Evolutionary conservation across 1,140 invertebrate genomes (phyloP).

Genomic region (Nomia melanderi): DNA sequence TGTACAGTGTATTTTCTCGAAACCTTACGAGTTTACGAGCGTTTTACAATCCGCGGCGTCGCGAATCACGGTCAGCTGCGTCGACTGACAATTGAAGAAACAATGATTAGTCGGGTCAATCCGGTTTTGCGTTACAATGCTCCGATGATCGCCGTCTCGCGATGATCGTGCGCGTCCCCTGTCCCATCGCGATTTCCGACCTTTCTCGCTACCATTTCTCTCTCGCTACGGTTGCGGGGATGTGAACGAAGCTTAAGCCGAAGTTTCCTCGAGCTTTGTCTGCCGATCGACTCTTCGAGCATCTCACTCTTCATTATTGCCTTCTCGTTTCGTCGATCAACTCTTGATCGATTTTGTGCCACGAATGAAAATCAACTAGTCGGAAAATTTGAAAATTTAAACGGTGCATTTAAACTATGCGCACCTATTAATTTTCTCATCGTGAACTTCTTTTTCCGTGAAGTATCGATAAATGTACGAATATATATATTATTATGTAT

Average conservation of each 20-base stretch:
- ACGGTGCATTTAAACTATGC: too few species aligned
- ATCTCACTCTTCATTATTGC: background rate
- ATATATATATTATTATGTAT: too few species aligned
- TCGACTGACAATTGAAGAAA: conserved; percentile 8
- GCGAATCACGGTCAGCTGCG: too few species aligned
- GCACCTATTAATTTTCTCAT: too few species aligned
- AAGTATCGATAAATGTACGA: too few species aligned
- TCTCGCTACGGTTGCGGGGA: background rate
- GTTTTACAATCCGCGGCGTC: conserved; percentile 31
- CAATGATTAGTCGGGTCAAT: background rate
- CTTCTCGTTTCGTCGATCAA: background rate
- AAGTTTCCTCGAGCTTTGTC: background rate
- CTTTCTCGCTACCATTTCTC: background rate
- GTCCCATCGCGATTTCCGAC: background rate
- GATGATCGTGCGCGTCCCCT: background rate
- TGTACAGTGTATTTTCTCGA: conserved; percentile 62
- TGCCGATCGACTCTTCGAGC: background rate
- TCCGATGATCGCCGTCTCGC: background rate
- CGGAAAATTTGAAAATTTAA: too few species aligned
- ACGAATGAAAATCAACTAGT: too few species aligned
- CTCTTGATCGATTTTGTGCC: too few species aligned
- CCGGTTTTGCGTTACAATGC: background rate
- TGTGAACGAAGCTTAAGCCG: conserved; percentile 31
- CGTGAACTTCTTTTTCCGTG: too few species aligned
- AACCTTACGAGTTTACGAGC: conserved; percentile 52